Percentiles rank a stretch among this genome's conserved stretches.
Evolutionary conservation across 2,888 invertebrate genomes (phyloP).

Genomic region (Catotricha subobsoleta): DNA sequence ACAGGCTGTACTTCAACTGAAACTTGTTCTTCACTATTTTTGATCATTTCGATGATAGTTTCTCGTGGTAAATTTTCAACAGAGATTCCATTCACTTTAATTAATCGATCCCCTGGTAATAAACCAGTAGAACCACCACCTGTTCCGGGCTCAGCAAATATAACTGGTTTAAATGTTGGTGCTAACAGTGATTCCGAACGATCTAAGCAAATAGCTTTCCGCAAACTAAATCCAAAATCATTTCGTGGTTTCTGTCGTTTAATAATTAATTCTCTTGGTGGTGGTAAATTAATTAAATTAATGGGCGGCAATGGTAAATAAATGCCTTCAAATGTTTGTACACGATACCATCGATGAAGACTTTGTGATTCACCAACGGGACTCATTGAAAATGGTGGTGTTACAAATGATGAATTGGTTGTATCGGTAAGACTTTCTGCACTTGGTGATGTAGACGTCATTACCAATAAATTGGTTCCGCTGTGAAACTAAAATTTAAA

Average conservation of each 20-base stretch:
- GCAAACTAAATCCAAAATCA: conserved; percentile 85
- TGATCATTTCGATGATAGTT: conserved; percentile 84
- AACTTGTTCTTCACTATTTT: conserved; percentile 64
- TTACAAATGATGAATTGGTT: conserved; percentile 72
- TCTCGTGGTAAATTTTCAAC: conserved; percentile 77
- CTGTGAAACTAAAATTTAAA: neutral
- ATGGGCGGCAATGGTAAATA: conserved; percentile 54
- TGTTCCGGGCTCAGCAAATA: conserved; percentile 79
- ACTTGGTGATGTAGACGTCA: conserved; percentile 66
- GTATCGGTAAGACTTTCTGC: conserved; percentile 72
- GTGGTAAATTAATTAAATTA: conserved; percentile 46
- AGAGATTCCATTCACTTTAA: conserved; percentile 75
- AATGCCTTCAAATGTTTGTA: conserved; percentile 56
- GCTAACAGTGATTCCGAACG: conserved; percentile 31
- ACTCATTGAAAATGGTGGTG: conserved; percentile 69
- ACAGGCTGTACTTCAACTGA: conserved; percentile 87
- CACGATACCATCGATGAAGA: conserved; percentile 61
- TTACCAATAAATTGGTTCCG: conserved; percentile 32
- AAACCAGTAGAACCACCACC: conserved; percentile 65
- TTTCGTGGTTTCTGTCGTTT: conserved; percentile 66
- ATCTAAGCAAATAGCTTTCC: conserved; percentile 70
- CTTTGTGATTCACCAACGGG: conserved; percentile 75
- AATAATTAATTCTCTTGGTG: conserved; percentile 56
- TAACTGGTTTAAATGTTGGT: conserved; percentile 39
- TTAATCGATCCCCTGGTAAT: conserved; percentile 81